Base-by-base conservation (phyloP, 1,140 invertebrate genomes). In the Drosophila pseudoananassae region DNA sequence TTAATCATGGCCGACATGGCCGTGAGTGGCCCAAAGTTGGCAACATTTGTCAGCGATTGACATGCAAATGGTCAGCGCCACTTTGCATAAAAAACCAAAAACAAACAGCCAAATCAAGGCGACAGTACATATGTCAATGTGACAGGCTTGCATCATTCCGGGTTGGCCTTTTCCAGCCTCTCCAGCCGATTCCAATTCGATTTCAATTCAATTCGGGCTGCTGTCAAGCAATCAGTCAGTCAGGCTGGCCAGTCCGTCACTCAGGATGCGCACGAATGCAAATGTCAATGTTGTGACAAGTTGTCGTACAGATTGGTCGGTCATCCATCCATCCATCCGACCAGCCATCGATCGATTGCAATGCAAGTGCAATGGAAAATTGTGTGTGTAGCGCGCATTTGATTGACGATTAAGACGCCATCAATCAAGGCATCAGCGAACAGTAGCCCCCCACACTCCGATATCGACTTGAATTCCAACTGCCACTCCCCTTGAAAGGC, bases 401-500 rank as follows among this genome's bases (percentile, higher is more conserved):
- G 84, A 89, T 89, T 80, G 80, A 89, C 85, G 80, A 89, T 90
- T 90, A 89, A 89, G 84, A 84, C 84, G 84, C 84, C 84, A 89
- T 89, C 84, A 89, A 89, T 89, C 84, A 89, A 89, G 78, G 82
- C 83, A 87, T 88, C 81, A 79, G 61, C 52, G 53, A 68, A 71
- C 65, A 87, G 82, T 78, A 56, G 79, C 72, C 45, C 45, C 45
- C 49, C 43, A 49, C 43, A 45, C 23, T 38, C 15, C 23, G 54
- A 17, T 14, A n/a, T 8, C 33, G 33, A 36, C 10, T 36, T n/a
- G 33, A 36, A 36, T 36, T 25, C 53, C 46, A 20, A n/a, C 33
- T 14, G 12, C 12, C 40, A 56, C 49, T 45, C 49, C 63, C 43
- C 52, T 68, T 53, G 40, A 14, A 43, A 9, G 54, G 53, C 45